Base-by-base conservation (phyloP, 2,888 invertebrate genomes). In the Stenurella melanura region DNA sequence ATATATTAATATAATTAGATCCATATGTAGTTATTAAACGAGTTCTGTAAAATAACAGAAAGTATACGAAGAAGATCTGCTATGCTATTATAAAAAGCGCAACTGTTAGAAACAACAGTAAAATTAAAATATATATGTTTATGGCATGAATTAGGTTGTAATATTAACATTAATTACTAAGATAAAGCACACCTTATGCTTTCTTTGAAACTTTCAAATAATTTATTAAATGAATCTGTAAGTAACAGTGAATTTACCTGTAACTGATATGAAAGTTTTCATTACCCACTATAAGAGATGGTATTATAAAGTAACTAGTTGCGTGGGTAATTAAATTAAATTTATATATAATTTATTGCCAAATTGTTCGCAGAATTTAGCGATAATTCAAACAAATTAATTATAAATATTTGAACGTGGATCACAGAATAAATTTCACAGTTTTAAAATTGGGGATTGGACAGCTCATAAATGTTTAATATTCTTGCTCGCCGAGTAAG, bases 191-290 rank as follows among this genome's bases (percentile, higher is more conserved):
- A 50, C 50, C 50, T 50, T 50, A 50, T 50, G 50, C 50, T 50
- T 50, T 50, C 50, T 50, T n/a, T n/a, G 15, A n/a, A 50, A 50
- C 50, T 50, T 50, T 50, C 50, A n/a, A 50, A 50, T 12, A 50
- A 50, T 50, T 50, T 50, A 50, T 50, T 50, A 50, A 50, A 50
- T n/a, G 50, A 50, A 17, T 50, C 50, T 50, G n/a, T n/a, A 50
- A 50, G 50, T 50, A 50, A 50, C 50, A 50, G 50, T 50, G 50
- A 50, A 50, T 42, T n/a, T 50, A 1, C 6, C 15, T n/a, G 9
- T 34, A 34, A 34, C 3, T 7, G 30, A 34, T 34, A 34, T 9
- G 21, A 26, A 26, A 26, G 21, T 26, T 26, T 26, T 26, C 21
- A 26, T 26, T 26, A 26, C 21, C 21, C 4, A 26, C 4, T 26